Percentiles rank a stretch among this genome's conserved stretches.
Conservation (phyloP, 1,140 invertebrate genomes). For the Centruroides vittatus region DNA sequence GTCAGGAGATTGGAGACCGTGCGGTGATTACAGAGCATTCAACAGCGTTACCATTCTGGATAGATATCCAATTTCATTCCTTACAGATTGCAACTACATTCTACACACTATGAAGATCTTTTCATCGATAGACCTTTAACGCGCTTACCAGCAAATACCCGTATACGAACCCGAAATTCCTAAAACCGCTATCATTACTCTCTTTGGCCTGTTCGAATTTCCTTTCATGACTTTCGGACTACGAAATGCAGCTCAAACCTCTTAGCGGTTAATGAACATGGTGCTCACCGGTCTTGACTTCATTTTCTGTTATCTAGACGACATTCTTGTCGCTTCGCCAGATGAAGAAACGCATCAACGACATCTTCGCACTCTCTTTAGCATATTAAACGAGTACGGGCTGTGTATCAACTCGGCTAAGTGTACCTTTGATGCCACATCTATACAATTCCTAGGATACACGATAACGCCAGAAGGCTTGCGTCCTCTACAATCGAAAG, state of each 20-base stretch:
- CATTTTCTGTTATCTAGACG: slow-evolving; percentile 12
- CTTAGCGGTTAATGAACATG: slow-evolving; percentile 37
- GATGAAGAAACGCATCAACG: slow-evolving; percentile 23
- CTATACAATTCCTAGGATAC: too few species aligned
- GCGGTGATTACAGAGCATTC: slow-evolving; percentile 10
- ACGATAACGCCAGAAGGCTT: too few species aligned
- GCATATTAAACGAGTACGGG: slow-evolving; percentile 21
- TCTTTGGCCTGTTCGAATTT: slow-evolving; percentile 15
- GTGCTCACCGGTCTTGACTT: slow-evolving; percentile 28
- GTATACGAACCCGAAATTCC: slow-evolving; percentile 4
- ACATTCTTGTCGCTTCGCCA: slow-evolving; percentile 31
- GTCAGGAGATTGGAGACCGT: slow-evolving; percentile 13
- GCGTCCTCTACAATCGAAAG: background rate
- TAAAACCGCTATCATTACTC: slow-evolving; percentile 14
- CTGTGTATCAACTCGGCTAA: slow-evolving; percentile 22
- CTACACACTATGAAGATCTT: slow-evolving; percentile 10
- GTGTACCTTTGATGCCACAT: too few species aligned
- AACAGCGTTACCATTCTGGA: slow-evolving; percentile 11
- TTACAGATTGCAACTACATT: slow-evolving; percentile 10
- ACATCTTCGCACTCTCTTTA: slow-evolving; percentile 27
- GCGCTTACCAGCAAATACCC: slow-evolving; percentile 14
- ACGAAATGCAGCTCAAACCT: slow-evolving; percentile 24
- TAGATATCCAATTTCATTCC: slow-evolving; percentile 10
- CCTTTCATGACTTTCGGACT: slow-evolving; percentile 15
- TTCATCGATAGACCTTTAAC: slow-evolving; percentile 8